Evolutionary conservation across 2,888 invertebrate genomes (phyloP).

Genomic region (Tryphoninae sp.): DNA sequence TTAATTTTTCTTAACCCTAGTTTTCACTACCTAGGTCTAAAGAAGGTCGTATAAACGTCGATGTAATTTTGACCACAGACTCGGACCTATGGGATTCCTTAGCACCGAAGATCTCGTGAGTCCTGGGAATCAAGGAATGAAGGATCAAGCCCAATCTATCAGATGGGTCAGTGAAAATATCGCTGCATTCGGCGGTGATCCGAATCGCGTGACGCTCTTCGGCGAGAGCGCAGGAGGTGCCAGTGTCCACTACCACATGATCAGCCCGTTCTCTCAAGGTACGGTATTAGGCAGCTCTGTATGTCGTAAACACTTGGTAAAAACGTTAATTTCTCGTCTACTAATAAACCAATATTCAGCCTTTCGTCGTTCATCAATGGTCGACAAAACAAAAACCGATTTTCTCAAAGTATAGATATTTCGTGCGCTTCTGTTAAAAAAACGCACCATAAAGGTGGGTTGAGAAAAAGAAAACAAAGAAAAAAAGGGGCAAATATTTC

Average conservation of each 20-base stretch:
- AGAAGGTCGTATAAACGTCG: neutral
- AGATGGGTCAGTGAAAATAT: slow-evolving; percentile 86
- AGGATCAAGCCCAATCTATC: slow-evolving; percentile 86
- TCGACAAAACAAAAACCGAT: neutral
- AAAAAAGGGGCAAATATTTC: neutral
- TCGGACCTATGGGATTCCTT: slow-evolving; percentile 85
- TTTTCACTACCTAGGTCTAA: neutral
- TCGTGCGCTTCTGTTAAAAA: slow-evolving; percentile 28
- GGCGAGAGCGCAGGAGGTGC: slow-evolving; percentile 88
- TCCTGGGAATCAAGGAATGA: slow-evolving; percentile 87
- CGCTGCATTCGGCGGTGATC: slow-evolving; percentile 85
- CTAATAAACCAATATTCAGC: too few species aligned
- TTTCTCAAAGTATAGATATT: slow-evolving; percentile 3
- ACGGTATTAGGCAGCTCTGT: slow-evolving; percentile 52
- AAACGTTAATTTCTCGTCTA: too few species aligned
- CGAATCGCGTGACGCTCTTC: slow-evolving; percentile 85
- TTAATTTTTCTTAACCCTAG: neutral
- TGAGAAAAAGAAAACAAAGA: neutral
- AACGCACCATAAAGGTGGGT: neutral
- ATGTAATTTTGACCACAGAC: slow-evolving; percentile 70
- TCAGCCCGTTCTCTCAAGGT: slow-evolving; percentile 84
- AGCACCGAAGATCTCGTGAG: slow-evolving; percentile 86
- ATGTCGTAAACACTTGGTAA: neutral
- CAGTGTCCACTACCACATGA: slow-evolving; percentile 87
- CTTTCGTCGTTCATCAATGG: neutral